Evolutionary conservation across 2,888 invertebrate genomes (phyloP).

Genomic region (Cryptocephalus primarius): DNA sequence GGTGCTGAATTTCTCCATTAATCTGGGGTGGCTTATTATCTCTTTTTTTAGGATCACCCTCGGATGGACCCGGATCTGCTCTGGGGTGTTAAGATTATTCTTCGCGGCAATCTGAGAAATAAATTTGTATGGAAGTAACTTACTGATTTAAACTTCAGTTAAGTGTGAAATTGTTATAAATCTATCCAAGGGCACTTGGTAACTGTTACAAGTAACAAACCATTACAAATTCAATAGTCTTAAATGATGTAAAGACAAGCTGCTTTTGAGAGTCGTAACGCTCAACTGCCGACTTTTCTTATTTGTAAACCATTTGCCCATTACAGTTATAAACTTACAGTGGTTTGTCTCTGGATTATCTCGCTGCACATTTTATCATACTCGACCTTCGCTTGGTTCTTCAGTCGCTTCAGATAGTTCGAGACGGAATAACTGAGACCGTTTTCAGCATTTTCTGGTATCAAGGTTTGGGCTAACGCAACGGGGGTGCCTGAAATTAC

Average conservation of each 20-base stretch:
- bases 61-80: constrained; percentile 40
- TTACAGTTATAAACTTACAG: constrained; percentile 20
- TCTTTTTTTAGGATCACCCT: constrained; percentile 61
- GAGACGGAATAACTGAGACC: constrained; percentile 86
- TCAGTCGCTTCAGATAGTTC: constrained; percentile 89
- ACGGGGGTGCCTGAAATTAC: constrained; percentile 49
- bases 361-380: constrained; percentile 80
- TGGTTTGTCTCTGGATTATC: constrained; percentile 53
- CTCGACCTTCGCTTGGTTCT: constrained; percentile 86
- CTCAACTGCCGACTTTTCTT: no score
- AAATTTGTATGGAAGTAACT: not conserved
- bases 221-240: no score
- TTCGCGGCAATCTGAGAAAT: constrained; percentile 17
- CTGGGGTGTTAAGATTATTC: constrained; percentile 23
- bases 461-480: constrained; percentile 67
- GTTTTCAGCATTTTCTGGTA: constrained; percentile 89
- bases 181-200: no score
- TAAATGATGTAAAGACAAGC: no score
- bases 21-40: constrained; percentile 66
- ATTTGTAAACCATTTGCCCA: no score
- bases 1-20: constrained; percentile 72
- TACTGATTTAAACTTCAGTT: not conserved
- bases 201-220: no score
- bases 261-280: no score
- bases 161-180: not conserved